Evolutionary conservation across 1,140 invertebrate genomes (phyloP).

Genomic region (Charaxes varanes): DNA sequence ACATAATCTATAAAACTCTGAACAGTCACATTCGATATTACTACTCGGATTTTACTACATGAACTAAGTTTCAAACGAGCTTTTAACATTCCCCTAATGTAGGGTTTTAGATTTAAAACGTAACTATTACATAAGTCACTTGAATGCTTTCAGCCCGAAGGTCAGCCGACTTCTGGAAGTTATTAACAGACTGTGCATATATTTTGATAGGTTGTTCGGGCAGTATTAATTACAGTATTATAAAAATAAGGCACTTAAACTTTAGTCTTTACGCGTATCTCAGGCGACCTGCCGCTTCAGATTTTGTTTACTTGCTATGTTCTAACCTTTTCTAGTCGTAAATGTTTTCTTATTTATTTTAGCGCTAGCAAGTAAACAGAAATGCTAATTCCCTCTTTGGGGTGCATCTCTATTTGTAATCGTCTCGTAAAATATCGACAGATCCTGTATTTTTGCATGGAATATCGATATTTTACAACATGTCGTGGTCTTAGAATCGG

Average conservation of each 20-base stretch:
- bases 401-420: conserved; percentile 18
- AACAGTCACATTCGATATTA: conserved; percentile 2
- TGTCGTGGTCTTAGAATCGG: conserved; percentile 32
- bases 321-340: conserved; percentile 20
- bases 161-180: conserved; percentile 19
- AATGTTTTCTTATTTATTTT: conserved; percentile 6
- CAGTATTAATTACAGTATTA: conserved; percentile 57
- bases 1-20: too few relatives aligned
- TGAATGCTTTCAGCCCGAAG: conserved; percentile 23
- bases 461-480: conserved; percentile 32
- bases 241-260: conserved; percentile 27
- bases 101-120: conserved; percentile 23
- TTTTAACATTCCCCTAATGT: conserved; percentile 25
- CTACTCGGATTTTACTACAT: conserved; percentile 9
- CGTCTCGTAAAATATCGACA: conserved; percentile 32
- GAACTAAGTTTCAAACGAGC: conserved; percentile 27
- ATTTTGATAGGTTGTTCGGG: conserved; percentile 35
- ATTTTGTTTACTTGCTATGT: conserved; percentile 31
- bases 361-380: conserved; percentile 33
- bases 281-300: conserved; percentile 25
- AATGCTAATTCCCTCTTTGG: conserved; percentile 14
- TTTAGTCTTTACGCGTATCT: conserved; percentile 19
- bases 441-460: conserved; percentile 8
- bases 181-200: conserved; percentile 45
- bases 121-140: conserved; percentile 15